These are phyloP conservation scores for Clarias magur DNA, from an alignment of 2,113 vertebrate genomes.

Conservation along the genomic window DNA sequence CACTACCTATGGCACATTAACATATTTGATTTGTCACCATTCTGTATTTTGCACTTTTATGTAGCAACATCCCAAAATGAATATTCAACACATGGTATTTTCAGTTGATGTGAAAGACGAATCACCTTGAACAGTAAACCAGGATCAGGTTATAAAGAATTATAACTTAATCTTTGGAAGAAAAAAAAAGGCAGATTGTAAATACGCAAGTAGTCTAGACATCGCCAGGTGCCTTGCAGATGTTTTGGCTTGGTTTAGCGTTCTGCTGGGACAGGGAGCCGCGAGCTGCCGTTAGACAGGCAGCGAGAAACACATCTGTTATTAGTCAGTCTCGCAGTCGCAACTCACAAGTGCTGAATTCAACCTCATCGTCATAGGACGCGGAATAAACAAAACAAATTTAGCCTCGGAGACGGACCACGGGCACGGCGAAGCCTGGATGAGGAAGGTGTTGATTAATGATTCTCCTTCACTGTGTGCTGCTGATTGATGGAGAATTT, in stretches of 20 bases:
- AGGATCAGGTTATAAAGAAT: neutral
- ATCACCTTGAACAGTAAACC: neutral
- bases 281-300: slow-evolving; percentile 36
- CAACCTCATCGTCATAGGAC: neutral
- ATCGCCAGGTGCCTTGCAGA: slow-evolving; percentile 8
- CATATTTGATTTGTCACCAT: neutral
- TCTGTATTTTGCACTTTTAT: neutral
- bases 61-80: neutral
- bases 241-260: slow-evolving; percentile 15
- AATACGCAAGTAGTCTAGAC: slow-evolving; percentile 20
- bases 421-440: neutral
- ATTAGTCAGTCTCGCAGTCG: slow-evolving; percentile 6
- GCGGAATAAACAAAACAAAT: slow-evolving; percentile 10
- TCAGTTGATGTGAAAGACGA: neutral
- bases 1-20: neutral
- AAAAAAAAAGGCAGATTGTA: neutral
- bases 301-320: slow-evolving; percentile 21
- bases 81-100: neutral
- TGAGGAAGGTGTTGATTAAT: slow-evolving; percentile 18
- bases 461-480: neutral
- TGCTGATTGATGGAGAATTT: neutral
- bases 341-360: neutral
- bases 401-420: neutral
- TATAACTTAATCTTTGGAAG: neutral
- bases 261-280: slow-evolving; percentile 32